Evolutionary conservation across 2,797 vertebrate genomes (phyloP).

Genomic region (Thalassophryne amazonica): DNA sequence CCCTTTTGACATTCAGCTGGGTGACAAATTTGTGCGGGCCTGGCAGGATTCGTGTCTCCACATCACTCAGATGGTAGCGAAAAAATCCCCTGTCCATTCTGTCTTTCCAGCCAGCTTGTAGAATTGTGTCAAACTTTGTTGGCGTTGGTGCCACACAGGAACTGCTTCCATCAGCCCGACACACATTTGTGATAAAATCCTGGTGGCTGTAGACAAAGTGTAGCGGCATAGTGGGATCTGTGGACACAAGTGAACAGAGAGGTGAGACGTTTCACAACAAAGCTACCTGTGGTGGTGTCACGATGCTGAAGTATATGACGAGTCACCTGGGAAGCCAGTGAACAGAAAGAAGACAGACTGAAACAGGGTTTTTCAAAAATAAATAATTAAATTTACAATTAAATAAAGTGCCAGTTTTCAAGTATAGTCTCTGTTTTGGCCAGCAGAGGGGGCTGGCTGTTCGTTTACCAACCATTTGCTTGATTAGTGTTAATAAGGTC

Average conservation of each 20-base stretch:
- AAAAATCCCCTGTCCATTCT: conserved; percentile 83
- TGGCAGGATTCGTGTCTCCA: conserved; percentile 80
- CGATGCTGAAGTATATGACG: conserved; percentile 3
- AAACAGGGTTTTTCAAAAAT: too few relatives aligned
- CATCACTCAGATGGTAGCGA: conserved; percentile 80
- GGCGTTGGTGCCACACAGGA: rapidly evolving
- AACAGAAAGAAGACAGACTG: too few relatives aligned
- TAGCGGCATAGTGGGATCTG: conserved; percentile 44
- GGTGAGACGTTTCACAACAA: neutral
- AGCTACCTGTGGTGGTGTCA: neutral
- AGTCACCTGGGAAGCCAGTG: neutral
- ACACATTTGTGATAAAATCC: conserved; percentile 72
- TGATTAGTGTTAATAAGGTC: too few relatives aligned
- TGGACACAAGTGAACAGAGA: neutral
- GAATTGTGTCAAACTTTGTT: conserved; percentile 78
- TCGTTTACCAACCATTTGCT: too few relatives aligned
- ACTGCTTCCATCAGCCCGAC: neutral
- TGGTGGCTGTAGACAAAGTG: conserved; percentile 74
- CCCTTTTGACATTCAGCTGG: conserved; percentile 86
- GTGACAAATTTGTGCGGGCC: conserved; percentile 79
- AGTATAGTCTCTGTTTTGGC: too few relatives aligned
- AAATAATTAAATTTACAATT: too few relatives aligned
- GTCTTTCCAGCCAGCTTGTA: conserved; percentile 81
- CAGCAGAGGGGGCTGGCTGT: too few relatives aligned
- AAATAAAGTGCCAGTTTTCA: too few relatives aligned